Evolutionary conservation across 2,113 vertebrate species (phyloP).

Genomic region (Platycercus adscitus): DNA sequence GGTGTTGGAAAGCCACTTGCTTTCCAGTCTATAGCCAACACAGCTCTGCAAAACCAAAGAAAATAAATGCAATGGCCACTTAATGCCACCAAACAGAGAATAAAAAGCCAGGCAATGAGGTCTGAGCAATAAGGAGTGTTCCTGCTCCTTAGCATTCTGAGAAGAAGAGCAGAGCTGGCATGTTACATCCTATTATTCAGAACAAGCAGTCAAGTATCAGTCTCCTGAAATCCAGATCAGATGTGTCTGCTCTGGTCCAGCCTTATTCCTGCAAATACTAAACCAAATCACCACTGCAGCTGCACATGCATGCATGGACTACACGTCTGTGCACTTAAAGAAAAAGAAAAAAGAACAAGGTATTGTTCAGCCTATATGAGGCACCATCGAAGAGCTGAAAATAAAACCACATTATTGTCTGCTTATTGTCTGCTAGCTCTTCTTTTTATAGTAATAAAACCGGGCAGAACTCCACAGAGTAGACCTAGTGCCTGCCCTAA

Average conservation of each 20-base stretch:
- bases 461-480: not conserved
- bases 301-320: not conserved
- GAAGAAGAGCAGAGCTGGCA: not conserved
- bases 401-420: not conserved
- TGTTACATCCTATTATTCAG: not conserved
- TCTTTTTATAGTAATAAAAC: not conserved
- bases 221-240: not conserved
- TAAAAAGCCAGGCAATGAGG: not conserved
- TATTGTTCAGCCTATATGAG: not conserved
- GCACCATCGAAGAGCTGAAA: not conserved
- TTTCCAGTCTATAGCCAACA: not conserved
- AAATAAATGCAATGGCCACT: not conserved
- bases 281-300: not conserved
- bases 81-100: not conserved
- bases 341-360: not conserved
- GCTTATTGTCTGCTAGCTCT: not conserved
- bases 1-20: not conserved
- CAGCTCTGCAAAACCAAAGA: not conserved
- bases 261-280: not conserved
- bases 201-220: not conserved
- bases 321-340: not conserved
- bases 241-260: not conserved
- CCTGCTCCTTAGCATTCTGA: not conserved
- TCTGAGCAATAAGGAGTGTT: not conserved
- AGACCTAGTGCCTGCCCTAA: not conserved